Conservation (phyloP, 1,140 invertebrate genomes). For the Drosophila sp. region DNA sequence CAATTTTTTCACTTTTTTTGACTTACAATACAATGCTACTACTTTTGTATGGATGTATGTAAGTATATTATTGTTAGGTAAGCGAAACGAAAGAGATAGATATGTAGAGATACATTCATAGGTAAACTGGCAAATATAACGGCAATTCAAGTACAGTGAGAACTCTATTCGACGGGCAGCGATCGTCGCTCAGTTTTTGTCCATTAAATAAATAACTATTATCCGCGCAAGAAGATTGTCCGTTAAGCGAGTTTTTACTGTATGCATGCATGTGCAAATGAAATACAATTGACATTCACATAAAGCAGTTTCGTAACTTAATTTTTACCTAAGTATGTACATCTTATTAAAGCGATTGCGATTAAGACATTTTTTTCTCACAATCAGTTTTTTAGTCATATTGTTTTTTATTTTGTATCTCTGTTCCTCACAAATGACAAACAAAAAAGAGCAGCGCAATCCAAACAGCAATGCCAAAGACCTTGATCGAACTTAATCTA, state of each 20-base stretch:
- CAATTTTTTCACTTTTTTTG: slow-evolving; percentile 43
- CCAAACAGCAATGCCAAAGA: not conserved
- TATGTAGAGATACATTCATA: not conserved
- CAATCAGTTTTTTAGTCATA: not conserved
- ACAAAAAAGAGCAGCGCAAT: not conserved
- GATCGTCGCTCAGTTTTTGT: too few species aligned
- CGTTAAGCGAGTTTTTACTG: too few species aligned
- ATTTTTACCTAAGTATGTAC: not conserved
- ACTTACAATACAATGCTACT: slow-evolving; percentile 17
- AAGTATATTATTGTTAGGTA: slow-evolving; percentile 11
- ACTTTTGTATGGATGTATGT: not conserved
- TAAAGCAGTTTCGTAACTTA: not conserved
- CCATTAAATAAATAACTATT: too few species aligned
- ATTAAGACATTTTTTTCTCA: not conserved
- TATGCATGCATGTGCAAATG: not conserved
- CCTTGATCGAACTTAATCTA: slow-evolving; percentile 26
- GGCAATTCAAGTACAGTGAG: slow-evolving; percentile 15
- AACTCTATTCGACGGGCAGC: too few species aligned
- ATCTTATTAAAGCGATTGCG: not conserved
- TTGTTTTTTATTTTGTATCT: not conserved
- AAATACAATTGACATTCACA: slow-evolving; percentile 13
- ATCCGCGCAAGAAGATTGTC: too few species aligned
- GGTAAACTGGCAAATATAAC: slow-evolving; percentile 21
- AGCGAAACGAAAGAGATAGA: slow-evolving; percentile 27
- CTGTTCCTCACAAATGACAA: not conserved